Evolutionary conservation across 2,888 invertebrate species (phyloP), one percentile per base, ranked within the genome.

Genomic region (Eristalis arbustorum): DNA sequence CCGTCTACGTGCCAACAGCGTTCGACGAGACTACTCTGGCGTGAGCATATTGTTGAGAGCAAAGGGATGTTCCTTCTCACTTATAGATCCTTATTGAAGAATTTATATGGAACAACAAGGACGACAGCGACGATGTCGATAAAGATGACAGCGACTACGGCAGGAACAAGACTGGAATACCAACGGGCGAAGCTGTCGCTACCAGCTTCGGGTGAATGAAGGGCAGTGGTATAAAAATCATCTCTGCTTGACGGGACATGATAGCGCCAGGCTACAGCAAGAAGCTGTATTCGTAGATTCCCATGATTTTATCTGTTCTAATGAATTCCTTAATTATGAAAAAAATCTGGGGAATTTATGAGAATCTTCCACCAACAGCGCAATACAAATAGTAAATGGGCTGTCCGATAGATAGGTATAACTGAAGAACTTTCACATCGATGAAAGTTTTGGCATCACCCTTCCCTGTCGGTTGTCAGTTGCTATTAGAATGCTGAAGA

Each of bases 1-100:
- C 84, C 88, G 79, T 88, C 76, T 84, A 84, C 88, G 88, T 88
- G 88, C 68, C 69, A 69, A 79, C 74, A 77, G 57, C 8, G 37
- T 56, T 67, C 73, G 61, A 80, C 73, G 57, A 73, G 56, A 73
- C 68, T 66, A 73, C 62, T 64, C 72, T 42, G 37, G 62, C 59
- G 74, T 59, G 64, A 77, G 73, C 56, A 59, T 85, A 68, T 73
- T 69, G 81, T 73, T 73, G 73, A 73, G 23, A 72, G 80, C 68
- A 64, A 69, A 49, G 64, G 31, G 68, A 78, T 69, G 57, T 71
- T 73, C 31, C 56, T 25, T 69, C 78, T 73, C 61, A 66, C 28
- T 66, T 42, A 49, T 49, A 56, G 62, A 67, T 79, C 62, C 61
- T 63, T 49, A 56, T 49, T 62, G 76, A 68, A 37, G 66, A 73